Evolutionary conservation across 2,113 vertebrate species (phyloP).

Genomic region (Aix galericulata): DNA sequence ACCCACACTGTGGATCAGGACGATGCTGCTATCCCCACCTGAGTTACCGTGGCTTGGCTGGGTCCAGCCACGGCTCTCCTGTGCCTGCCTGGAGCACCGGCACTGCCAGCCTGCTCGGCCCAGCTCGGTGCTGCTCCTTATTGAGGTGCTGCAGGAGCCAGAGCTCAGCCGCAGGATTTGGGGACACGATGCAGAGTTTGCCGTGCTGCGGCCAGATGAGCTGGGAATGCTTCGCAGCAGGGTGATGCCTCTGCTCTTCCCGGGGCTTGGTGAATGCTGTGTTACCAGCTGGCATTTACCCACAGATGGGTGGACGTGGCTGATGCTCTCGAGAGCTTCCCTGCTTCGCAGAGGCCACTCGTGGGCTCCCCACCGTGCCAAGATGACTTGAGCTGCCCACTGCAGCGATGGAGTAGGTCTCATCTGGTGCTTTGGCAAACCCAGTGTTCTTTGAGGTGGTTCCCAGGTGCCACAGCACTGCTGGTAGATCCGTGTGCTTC

Average conservation of each 20-base stretch:
- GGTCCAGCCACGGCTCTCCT: background rate
- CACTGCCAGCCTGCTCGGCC: too few relatives aligned
- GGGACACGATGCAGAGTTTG: background rate
- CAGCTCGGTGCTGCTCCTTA: background rate
- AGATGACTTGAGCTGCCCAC: background rate
- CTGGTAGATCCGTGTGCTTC: background rate
- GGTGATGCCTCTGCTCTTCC: background rate
- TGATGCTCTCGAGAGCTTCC: background rate
- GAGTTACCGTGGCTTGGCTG: background rate
- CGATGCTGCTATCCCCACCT: background rate
- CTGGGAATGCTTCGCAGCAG: background rate
- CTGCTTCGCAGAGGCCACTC: background rate
- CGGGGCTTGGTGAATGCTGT: background rate
- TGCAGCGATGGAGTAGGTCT: background rate
- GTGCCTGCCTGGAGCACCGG: background rate
- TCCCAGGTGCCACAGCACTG: background rate
- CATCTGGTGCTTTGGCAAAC: background rate
- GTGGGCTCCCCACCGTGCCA: background rate
- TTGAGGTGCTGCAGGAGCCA: background rate
- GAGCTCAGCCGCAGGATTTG: rapidly evolving
- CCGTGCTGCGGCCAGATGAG: background rate
- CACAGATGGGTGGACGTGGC: background rate
- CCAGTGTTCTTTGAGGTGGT: rapidly evolving
- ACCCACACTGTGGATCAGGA: background rate
- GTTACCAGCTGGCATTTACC: too few relatives aligned